Base-by-base conservation (phyloP, 2,797 vertebrate genomes). In the Adelosebastes latens region DNA sequence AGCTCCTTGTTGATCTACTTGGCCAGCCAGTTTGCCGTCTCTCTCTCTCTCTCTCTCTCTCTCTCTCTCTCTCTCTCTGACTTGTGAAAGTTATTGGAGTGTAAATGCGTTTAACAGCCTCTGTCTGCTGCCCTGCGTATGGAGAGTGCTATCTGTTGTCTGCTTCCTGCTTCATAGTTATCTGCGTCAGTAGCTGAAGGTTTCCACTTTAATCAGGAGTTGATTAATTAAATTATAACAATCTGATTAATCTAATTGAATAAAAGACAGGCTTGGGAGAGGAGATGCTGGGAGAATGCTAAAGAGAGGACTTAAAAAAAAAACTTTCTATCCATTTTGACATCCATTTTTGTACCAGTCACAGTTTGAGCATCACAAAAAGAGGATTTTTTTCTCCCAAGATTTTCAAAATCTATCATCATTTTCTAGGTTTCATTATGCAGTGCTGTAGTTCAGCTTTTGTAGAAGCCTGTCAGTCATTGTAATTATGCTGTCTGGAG, bases 61-160 rank as follows among this genome's bases (percentile, higher is more conserved):
- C 79, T 74, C 66, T 76, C 18, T 64, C 75, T 82, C 82, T 70
- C 74, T 31, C 63, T 42, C 73, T 88, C 77, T 88, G 82, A 92
- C 90, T 93, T 90, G 93, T 89, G 90, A 94, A 94, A 91, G 87
- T 94, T 94, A 94, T 93, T 93, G 89, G 92, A 92, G 92, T 93
- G 92, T 93, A 92, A 93, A 92, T 93, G 90, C 71, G n/a, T 92
- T 93, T 92, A 90, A 93, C 89, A 83, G 90, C 87, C 79, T 90
- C 85, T 83, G 90, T 92, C 91, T 91, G 81, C 86, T 76, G 72
- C 82, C 75, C 63, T 61, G 73, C 20, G 61, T 52, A 83, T 42
- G 75, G 66, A 63, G 68, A 85, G 80, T 39, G 61, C 63, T 84
- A 83, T 85, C 82, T 82, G 77, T 77, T 84, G 81, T 87, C 88